Conservation (phyloP, 2,113 vertebrate species). For the Sula dactylatra region DNA sequence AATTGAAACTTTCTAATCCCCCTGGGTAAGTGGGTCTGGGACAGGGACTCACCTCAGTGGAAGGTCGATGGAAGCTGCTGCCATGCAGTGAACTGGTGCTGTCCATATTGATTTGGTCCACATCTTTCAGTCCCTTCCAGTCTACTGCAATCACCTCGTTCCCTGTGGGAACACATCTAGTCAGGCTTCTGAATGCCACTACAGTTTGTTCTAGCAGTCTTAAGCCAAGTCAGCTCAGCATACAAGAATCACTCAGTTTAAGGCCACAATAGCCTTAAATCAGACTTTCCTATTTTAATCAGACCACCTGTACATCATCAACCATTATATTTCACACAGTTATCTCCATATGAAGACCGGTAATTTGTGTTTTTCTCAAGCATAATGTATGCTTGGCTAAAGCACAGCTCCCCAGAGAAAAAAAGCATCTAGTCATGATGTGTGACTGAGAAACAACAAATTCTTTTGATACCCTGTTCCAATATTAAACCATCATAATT, state of each 20-base stretch:
- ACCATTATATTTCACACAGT: neutral
- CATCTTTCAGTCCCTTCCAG: slow-evolving; percentile 82
- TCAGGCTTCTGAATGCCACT: neutral
- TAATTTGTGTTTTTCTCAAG: neutral
- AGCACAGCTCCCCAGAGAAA: neutral
- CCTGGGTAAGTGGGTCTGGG: neutral
- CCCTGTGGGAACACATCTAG: slow-evolving; percentile 58
- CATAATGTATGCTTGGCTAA: neutral
- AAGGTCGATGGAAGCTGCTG: slow-evolving; percentile 79
- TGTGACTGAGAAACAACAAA: neutral
- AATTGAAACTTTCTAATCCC: neutral
- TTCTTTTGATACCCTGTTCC: neutral
- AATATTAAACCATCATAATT: neutral
- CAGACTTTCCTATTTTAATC: neutral
- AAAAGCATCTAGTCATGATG: neutral
- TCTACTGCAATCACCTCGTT: slow-evolving; percentile 80
- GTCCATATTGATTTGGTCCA: slow-evolving; percentile 81
- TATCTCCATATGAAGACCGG: neutral
- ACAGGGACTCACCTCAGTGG: slow-evolving; percentile 72
- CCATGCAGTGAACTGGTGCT: slow-evolving; percentile 81
- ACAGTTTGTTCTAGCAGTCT: neutral
- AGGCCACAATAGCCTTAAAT: neutral
- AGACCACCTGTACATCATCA: neutral
- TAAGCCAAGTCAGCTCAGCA: neutral
- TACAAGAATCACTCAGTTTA: neutral